Evolutionary conservation across 2,888 invertebrate genomes (phyloP).

Genomic region (Drosophila cyrtoloma): DNA sequence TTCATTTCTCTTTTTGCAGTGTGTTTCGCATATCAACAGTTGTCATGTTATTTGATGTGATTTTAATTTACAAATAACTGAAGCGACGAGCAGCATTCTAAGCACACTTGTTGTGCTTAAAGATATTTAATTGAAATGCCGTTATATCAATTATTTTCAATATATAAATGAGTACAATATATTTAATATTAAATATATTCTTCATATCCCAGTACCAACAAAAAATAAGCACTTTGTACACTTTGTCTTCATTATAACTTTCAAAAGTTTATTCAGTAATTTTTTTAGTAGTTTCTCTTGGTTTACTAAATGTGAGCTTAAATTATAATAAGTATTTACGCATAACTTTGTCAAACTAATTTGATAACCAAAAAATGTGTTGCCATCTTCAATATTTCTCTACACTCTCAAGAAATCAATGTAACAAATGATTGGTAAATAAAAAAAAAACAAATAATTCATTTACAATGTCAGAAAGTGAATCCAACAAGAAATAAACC

Average conservation of each 20-base stretch:
- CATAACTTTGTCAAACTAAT: constrained; percentile 30
- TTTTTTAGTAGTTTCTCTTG: constrained; percentile 65
- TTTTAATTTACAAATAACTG: constrained; percentile 22
- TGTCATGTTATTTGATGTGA: constrained; percentile 59
- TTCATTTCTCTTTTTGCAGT: neutral
- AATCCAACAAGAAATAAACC: constrained; percentile 7
- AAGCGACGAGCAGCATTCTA: neutral
- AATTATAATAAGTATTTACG: constrained; percentile 58
- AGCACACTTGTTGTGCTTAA: constrained; percentile 1
- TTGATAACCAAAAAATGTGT: constrained; percentile 11
- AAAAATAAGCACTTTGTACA: neutral
- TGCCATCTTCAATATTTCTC: constrained; percentile 9
- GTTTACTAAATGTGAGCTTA: constrained; percentile 68
- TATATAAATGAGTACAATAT: neutral
- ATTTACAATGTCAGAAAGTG: constrained; percentile 11
- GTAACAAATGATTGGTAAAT: constrained; percentile 8
- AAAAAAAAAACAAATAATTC: constrained; percentile 19
- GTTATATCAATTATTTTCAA: neutral
- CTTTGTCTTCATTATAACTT: constrained; percentile 68
- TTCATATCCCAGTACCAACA: neutral
- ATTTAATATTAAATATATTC: neutral
- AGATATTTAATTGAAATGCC: neutral
- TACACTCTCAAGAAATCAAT: constrained; percentile 9
- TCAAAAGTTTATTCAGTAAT: constrained; percentile 70
- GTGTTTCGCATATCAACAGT: constrained; percentile 66